Conservation (phyloP, 1,140 invertebrate genomes). For the Scaptomyza graminum region DNA sequence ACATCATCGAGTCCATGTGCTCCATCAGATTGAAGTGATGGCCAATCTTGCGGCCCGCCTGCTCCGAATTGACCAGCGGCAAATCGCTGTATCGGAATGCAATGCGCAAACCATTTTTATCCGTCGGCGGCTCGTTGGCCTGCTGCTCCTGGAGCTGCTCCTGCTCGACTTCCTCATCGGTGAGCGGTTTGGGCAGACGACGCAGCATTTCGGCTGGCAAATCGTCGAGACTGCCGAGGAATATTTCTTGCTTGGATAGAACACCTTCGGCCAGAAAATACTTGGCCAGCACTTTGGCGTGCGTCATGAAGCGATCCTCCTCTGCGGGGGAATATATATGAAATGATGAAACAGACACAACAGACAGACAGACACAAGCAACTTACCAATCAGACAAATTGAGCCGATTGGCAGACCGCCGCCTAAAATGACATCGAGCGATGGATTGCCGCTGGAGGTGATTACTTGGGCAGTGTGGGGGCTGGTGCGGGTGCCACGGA, state of each 20-base stretch:
- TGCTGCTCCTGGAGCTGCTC: conserved; percentile 46
- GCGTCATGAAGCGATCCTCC: conserved; percentile 90
- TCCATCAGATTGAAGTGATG: conserved; percentile 92
- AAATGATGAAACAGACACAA: conserved; percentile 12
- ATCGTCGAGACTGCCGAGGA: conserved; percentile 89
- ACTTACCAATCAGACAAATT: conserved; percentile 86
- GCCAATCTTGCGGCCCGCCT: conserved; percentile 83
- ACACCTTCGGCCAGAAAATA: conserved; percentile 94
- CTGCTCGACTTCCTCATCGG: conserved; percentile 58
- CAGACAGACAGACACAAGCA: background rate
- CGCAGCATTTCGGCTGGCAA: conserved; percentile 86
- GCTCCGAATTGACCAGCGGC: conserved; percentile 87
- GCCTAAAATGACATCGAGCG: conserved; percentile 88
- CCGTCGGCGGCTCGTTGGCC: conserved; percentile 49
- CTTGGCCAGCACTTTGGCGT: conserved; percentile 90
- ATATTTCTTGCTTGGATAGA: conserved; percentile 88
- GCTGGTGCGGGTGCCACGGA: conserved; percentile 87
- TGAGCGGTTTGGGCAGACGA: conserved; percentile 84
- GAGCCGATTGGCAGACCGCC: conserved; percentile 87
- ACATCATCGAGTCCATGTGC: conserved; percentile 86
- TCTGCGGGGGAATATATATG: conserved; percentile 85
- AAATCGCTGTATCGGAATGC: conserved; percentile 94
- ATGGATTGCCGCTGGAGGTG: conserved; percentile 89
- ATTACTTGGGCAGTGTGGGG: conserved; percentile 88
- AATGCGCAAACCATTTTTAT: conserved; percentile 89